Evolutionary conservation across 2,797 vertebrate genomes (phyloP).

Genomic region (Scolopax bukidnonensis): DNA sequence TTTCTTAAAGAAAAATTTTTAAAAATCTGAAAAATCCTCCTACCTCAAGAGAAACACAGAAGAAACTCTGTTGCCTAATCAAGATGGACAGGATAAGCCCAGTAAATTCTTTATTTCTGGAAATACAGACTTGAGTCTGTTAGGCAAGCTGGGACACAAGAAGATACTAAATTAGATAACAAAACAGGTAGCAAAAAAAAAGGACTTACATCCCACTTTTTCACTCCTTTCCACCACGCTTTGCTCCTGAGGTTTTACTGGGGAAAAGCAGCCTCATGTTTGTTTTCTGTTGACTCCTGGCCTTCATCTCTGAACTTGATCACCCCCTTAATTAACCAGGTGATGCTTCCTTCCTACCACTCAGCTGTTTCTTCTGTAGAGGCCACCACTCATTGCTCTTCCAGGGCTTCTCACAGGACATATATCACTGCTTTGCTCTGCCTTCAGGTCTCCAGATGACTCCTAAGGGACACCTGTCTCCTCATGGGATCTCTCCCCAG

Average conservation of each 20-base stretch:
- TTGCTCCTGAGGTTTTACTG: background rate
- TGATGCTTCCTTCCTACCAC: background rate
- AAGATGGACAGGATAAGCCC: background rate
- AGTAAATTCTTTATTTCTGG: background rate
- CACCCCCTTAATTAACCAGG: background rate
- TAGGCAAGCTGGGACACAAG: background rate
- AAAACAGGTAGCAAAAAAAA: background rate
- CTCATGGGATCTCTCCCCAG: background rate
- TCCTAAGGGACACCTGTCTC: background rate
- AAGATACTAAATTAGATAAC: background rate
- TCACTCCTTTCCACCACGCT: background rate
- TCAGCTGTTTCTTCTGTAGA: background rate
- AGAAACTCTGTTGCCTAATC: no score
- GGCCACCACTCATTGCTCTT: fast-evolving
- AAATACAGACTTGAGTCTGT: background rate
- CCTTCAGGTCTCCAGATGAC: background rate
- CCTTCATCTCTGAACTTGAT: background rate
- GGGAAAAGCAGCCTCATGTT: background rate
- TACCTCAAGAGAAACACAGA: background rate
- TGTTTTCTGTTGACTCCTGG: background rate
- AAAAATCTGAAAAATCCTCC: background rate
- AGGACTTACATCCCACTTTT: background rate
- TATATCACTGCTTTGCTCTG: background rate
- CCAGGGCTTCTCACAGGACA: background rate
- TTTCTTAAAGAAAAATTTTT: background rate